Evolutionary conservation across 2,797 vertebrate genomes (phyloP).

Genomic region (Darevskia mixta): DNA sequence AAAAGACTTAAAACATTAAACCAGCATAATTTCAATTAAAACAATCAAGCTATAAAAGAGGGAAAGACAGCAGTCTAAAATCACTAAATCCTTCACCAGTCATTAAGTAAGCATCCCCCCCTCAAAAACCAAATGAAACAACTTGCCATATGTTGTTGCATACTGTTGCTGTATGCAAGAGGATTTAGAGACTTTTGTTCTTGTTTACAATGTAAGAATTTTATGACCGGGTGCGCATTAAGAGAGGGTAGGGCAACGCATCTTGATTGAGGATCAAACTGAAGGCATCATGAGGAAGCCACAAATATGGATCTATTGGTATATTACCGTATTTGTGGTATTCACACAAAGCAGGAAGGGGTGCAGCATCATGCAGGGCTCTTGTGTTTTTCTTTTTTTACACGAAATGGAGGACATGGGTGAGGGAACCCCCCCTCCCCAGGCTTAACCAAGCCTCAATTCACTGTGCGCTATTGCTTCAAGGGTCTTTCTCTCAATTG

Average conservation of each 20-base stretch:
- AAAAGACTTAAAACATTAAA: slow-evolving; percentile 25
- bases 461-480: not conserved
- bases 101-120: not conserved
- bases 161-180: not conserved
- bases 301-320: not conserved
- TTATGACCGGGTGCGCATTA: not conserved
- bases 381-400: not conserved
- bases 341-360: not conserved
- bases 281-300: not conserved
- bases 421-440: too few relatives aligned
- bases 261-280: not conserved
- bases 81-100: slow-evolving; percentile 7
- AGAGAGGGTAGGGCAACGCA: not conserved
- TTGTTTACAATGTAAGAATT: not conserved
- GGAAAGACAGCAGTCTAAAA: not conserved
- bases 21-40: slow-evolving; percentile 12
- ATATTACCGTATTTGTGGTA: too few relatives aligned
- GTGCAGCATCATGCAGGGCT: not conserved
- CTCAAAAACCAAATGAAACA: not conserved
- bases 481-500: not conserved
- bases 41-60: not conserved
- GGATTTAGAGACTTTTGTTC: not conserved
- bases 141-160: slow-evolving; percentile 7
- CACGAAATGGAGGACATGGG: not conserved
- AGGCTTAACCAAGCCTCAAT: not conserved